phyloP scores from a whole-genome alignment of 2,797 vertebrate species.

The Gambusia yucatana region DNA sequence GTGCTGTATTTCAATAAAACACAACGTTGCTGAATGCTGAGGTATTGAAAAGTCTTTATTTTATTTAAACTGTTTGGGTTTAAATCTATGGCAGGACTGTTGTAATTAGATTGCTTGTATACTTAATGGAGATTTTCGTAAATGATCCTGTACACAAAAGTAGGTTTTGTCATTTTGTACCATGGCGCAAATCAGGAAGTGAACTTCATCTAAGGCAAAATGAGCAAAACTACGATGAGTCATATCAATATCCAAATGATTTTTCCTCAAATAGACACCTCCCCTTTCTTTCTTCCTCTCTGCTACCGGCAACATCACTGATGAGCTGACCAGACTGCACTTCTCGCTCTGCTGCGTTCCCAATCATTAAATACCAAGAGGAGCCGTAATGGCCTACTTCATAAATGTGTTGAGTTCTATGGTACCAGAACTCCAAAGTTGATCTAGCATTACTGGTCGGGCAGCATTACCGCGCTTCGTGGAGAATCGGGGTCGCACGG shows the following conservation, averaged over 20 bases:
- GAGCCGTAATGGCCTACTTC: constrained; percentile 55
- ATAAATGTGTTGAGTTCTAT: constrained; percentile 46
- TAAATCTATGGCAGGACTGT: neutral
- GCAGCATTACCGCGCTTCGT: constrained; percentile 29
- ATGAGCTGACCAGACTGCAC: constrained; percentile 63
- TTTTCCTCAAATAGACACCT: constrained; percentile 64
- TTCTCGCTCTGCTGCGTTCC: constrained; percentile 53
- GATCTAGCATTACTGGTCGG: constrained; percentile 49
- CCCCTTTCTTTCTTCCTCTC: constrained; percentile 47
- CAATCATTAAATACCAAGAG: constrained; percentile 53
- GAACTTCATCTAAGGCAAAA: constrained; percentile 45
- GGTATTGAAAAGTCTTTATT: constrained; percentile 5
- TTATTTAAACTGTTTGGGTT: neutral
- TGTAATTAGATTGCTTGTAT: neutral
- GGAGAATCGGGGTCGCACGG: constrained; percentile 36
- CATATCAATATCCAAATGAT: constrained; percentile 53
- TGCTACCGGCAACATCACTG: constrained; percentile 46
- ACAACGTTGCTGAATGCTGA: neutral
- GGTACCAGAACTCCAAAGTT: constrained; percentile 37
- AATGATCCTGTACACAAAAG: constrained; percentile 35
- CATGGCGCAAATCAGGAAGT: constrained; percentile 46
- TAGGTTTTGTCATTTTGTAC: constrained; percentile 24
- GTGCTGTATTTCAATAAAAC: neutral
- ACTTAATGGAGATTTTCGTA: constrained; percentile 12
- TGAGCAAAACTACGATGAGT: constrained; percentile 66